These are phyloP conservation scores for Takifugu ocellatus DNA, from an alignment of 2,797 vertebrate genomes.

Conservation along the genomic window DNA sequence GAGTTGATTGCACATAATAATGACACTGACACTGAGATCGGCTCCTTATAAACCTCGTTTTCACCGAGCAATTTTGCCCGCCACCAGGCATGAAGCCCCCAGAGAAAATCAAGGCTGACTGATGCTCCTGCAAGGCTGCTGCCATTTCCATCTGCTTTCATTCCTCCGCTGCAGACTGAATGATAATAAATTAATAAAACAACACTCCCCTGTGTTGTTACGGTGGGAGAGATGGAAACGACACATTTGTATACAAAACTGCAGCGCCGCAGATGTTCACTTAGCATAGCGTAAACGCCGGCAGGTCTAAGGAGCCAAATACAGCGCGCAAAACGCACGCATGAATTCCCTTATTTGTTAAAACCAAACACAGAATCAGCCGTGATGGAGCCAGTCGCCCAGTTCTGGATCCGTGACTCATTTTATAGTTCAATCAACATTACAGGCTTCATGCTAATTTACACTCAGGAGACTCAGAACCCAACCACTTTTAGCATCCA, in stretches of 20 bases:
- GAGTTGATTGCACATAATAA: slow-evolving; percentile 1
- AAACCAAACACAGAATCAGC: slow-evolving; percentile 13
- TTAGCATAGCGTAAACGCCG: too few relatives aligned
- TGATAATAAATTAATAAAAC: neutral
- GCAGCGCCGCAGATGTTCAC: too few relatives aligned
- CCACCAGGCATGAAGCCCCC: neutral
- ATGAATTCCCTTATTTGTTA: slow-evolving; percentile 13
- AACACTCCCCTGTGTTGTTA: neutral
- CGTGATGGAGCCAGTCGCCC: slow-evolving; percentile 7
- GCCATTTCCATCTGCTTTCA: slow-evolving; percentile 1
- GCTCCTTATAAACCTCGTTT: neutral
- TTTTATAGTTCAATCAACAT: slow-evolving; percentile 16
- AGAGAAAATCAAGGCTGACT: neutral
- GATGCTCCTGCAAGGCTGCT: neutral
- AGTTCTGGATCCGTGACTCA: slow-evolving; percentile 7
- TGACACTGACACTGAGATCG: neutral
- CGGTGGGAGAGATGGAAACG: neutral
- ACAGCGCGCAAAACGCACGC: neutral
- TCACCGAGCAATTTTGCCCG: neutral
- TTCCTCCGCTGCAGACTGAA: neutral
- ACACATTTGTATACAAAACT: neutral
- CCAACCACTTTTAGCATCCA: slow-evolving; percentile 3
- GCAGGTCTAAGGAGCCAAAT: too few relatives aligned
- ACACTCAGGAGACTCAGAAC: slow-evolving; percentile 6
- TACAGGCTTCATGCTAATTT: slow-evolving; percentile 13